Evolutionary conservation across 2,888 invertebrate genomes (phyloP).

Genomic region (Strigamia maritima): DNA sequence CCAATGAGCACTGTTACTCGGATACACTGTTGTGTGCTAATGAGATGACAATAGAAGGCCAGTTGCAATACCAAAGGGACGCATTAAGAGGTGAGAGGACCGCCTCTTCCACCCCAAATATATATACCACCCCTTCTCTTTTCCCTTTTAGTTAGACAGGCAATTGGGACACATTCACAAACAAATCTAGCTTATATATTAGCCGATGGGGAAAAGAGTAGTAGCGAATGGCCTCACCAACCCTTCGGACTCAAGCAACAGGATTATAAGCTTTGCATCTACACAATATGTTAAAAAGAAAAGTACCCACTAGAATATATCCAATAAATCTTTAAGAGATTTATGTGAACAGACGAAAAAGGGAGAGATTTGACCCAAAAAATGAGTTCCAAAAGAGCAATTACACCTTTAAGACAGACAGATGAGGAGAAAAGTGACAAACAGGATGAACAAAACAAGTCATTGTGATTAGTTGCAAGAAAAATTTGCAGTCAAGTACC

Average conservation of each 20-base stretch:
- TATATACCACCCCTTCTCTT: neutral
- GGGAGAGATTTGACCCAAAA: neutral
- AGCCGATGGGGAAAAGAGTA: neutral
- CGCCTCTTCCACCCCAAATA: neutral
- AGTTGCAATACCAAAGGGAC: neutral
- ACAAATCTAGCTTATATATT: slow-evolving; percentile 26
- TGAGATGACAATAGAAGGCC: slow-evolving; percentile 23
- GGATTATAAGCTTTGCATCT: neutral
- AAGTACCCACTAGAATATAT: neutral
- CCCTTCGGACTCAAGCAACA: neutral
- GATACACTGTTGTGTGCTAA: slow-evolving; percentile 3
- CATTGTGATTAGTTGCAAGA: neutral
- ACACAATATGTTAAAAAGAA: neutral
- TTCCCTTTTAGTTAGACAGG: neutral
- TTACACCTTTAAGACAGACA: neutral
- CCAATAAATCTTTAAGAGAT: neutral
- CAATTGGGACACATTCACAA: slow-evolving; percentile 16
- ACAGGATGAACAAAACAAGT: neutral
- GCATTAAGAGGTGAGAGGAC: neutral
- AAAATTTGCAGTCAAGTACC: neutral
- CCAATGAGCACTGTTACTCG: neutral
- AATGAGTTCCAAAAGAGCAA: neutral
- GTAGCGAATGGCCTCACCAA: neutral
- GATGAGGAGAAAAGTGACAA: neutral
- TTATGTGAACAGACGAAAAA: neutral